A percentile compares a stretch with the other conserved stretches of the same genome.
These are phyloP conservation scores for Pelmatolapia mariae DNA, from an alignment of 2,113 vertebrate species.

Conservation along the genomic window DNA sequence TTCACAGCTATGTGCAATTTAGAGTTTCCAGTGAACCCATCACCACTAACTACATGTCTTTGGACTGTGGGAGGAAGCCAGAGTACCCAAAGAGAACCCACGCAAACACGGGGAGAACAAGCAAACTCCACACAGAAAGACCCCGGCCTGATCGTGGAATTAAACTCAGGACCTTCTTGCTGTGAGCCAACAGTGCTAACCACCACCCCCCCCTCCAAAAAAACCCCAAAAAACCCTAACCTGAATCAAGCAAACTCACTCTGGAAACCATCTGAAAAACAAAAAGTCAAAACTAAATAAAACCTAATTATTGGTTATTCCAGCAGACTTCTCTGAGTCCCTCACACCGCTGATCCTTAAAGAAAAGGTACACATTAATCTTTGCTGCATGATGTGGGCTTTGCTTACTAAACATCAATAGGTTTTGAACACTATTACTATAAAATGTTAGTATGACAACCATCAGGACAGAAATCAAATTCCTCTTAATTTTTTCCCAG, in stretches of 20 bases:
- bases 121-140: background rate
- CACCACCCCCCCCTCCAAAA: fast-evolving
- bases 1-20: background rate
- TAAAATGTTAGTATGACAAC: background rate
- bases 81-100: background rate
- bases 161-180: background rate
- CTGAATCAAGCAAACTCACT: background rate
- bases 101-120: fast-evolving
- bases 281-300: background rate
- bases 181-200: background rate
- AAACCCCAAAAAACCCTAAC: fast-evolving
- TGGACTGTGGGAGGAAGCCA: fast-evolving
- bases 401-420: background rate
- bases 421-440: fast-evolving
- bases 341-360: background rate
- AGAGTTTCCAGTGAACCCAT: background rate
- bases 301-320: background rate
- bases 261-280: background rate
- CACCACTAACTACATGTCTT: background rate
- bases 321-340: background rate
- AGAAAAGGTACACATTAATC: background rate
- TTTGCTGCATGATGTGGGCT: background rate
- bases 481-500: background rate
- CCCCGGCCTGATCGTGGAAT: background rate
- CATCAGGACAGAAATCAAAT: background rate